phyloP scores from a whole-genome alignment of 2,888 invertebrate genomes.

The Mechanitis mazaeus region DNA sequence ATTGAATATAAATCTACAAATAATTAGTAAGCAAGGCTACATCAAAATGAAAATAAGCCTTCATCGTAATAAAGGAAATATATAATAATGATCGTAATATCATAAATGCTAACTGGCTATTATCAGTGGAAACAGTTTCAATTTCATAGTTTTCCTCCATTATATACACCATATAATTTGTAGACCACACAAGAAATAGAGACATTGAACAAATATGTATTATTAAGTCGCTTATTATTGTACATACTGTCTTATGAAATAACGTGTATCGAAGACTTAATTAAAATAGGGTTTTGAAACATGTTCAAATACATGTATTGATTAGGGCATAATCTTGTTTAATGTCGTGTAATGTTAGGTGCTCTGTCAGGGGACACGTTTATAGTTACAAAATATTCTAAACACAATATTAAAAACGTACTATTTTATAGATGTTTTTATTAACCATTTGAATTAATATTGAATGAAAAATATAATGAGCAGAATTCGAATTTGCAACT shows the following conservation, averaged over 20 bases:
- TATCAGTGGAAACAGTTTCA: conserved; percentile 62
- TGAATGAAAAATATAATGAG: too few species aligned
- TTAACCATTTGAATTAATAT: too few species aligned
- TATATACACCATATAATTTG: conserved; percentile 51
- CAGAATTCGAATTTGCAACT: too few species aligned
- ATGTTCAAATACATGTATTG: conserved; percentile 43
- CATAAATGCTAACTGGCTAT: conserved; percentile 61
- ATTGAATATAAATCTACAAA: too few species aligned
- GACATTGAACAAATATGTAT: conserved; percentile 59
- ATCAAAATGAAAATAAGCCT: background rate
- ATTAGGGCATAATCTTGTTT: conserved; percentile 56
- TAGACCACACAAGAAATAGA: conserved; percentile 70
- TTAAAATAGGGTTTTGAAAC: conserved; percentile 49
- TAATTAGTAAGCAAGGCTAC: background rate
- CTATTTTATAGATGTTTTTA: background rate
- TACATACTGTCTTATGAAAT: conserved; percentile 42
- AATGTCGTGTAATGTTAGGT: conserved; percentile 48
- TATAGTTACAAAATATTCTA: conserved; percentile 36
- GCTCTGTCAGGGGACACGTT: conserved; percentile 35
- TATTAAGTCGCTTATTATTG: conserved; percentile 49
- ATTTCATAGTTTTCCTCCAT: conserved; percentile 60
- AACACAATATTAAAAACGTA: conserved; percentile 24
- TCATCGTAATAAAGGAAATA: conserved; percentile 48
- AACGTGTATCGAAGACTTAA: conserved; percentile 37
- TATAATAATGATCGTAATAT: conserved; percentile 55